A percentile compares a stretch with the other conserved stretches of the same genome.
Evolutionary conservation across 2,888 invertebrate genomes (phyloP).

Genomic region (Keiferia lycopersicella): DNA sequence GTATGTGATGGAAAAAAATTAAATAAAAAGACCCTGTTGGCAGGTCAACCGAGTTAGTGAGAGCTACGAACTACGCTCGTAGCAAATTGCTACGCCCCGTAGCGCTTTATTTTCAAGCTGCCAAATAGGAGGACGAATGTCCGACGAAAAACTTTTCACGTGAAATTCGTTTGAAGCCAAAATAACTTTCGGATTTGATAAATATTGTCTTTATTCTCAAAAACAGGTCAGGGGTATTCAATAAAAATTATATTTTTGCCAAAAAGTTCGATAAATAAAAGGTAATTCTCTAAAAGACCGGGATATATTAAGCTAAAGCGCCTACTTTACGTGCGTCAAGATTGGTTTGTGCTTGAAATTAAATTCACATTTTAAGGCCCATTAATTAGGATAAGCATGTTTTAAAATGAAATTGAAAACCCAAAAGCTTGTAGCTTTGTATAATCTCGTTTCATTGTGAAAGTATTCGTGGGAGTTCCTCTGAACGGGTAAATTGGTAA

Average conservation of each 20-base stretch:
- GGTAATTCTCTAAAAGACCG: no score
- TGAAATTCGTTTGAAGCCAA: background rate
- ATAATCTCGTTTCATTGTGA: slow-evolving; percentile 7
- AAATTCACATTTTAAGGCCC: background rate
- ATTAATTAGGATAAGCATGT: background rate
- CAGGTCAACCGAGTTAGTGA: slow-evolving; percentile 1
- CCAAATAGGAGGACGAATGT: slow-evolving; percentile 8
- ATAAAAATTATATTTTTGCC: background rate
- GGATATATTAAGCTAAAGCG: no score
- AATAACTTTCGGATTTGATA: background rate
- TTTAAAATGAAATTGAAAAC: background rate
- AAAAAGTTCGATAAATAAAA: background rate
- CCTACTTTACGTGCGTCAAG: background rate
- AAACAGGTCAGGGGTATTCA: background rate
- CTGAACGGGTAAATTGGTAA: slow-evolving; percentile 10
- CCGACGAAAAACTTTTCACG: background rate
- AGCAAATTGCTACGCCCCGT: slow-evolving; percentile 25
- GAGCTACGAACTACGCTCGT: slow-evolving; percentile 21
- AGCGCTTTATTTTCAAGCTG: slow-evolving; percentile 11
- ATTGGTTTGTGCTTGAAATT: background rate
- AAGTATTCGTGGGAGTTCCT: background rate
- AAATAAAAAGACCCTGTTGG: slow-evolving; percentile 8
- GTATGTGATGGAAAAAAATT: background rate
- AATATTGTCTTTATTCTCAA: background rate
- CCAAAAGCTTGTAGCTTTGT: slow-evolving; percentile 5